A percentile compares a stretch with the other conserved stretches of the same genome.
These are phyloP conservation scores for Alethe castanea DNA, from an alignment of 2,113 vertebrate genomes.

Conservation along the genomic window DNA sequence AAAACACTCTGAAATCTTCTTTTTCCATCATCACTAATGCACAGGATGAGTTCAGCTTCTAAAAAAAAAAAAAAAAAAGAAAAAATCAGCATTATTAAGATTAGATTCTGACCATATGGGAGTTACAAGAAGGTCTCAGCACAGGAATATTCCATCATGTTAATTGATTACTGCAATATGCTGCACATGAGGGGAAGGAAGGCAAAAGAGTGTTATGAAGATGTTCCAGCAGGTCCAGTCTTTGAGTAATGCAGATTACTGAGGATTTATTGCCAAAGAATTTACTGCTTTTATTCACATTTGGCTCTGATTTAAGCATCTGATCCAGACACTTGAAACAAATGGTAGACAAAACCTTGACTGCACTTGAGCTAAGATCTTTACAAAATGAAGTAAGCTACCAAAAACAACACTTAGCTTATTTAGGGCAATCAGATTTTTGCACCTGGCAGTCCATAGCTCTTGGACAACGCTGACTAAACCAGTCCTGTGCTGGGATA, in stretches of 20 bases:
- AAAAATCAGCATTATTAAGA: neutral
- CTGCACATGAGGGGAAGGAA: constrained; percentile 31
- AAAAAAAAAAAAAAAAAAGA: neutral
- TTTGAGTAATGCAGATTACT: constrained; percentile 28
- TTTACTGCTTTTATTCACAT: constrained; percentile 25
- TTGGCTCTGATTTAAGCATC: constrained; percentile 34
- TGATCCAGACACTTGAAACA: neutral
- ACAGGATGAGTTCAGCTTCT: neutral
- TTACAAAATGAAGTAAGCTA: neutral
- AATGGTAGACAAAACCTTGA: constrained; percentile 24
- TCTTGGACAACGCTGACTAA: neutral
- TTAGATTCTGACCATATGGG: constrained; percentile 49
- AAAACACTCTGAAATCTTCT: neutral
- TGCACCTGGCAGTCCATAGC: neutral
- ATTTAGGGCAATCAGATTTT: neutral
- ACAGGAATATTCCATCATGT: constrained; percentile 40
- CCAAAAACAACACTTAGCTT: neutral
- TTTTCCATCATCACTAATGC: neutral
- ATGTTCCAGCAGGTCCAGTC: neutral
- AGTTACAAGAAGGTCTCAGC: constrained; percentile 24
- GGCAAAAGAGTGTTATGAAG: constrained; percentile 39
- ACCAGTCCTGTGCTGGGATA: neutral
- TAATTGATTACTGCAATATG: constrained; percentile 63
- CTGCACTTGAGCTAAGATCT: neutral
- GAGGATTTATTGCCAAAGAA: constrained; percentile 27